Evolutionary conservation across 30 jellyfish, hydroid and myxozoan genomes (phyloP), one percentile per base, ranked within the genome.

Genomic region (Morbakka virulenta): DNA sequence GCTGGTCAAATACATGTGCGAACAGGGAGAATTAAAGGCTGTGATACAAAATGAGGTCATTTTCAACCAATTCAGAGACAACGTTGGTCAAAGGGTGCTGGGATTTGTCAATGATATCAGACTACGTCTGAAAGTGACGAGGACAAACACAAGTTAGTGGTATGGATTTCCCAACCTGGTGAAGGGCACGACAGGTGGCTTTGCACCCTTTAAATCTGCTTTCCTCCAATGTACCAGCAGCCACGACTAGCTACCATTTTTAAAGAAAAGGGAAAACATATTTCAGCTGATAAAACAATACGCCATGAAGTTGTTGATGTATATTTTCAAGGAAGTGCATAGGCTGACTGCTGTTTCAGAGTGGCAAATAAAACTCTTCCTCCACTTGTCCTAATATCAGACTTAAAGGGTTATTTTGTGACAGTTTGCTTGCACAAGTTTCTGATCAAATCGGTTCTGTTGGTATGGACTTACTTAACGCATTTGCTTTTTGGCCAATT

Each of bases 241-340:
- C 95, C 95, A 63, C 31, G 17, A 31, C 85, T 75, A 4, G 95
- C 86, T 22, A 32, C 74, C 66, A 83, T 83, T 41, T 83, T 83
- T 64, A 47, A 89, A 35, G 95, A 93, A 20, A 64, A 57, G 65
- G 95, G 95, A 2, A 83, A 28, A 6, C 48, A 64, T 6, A 79
- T 79, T 1, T 3, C 67, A 3, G 34, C 1, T 28, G 78, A 4
- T 1, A 62, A 69, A 32, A 21, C 3, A 29, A 83, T 82, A 0
- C 74, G 89, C 83, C 83, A 82, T 30, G 32, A 9, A n/a, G 73
- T 33, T 66, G 81, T 66, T 28, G 91, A 70, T 69, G 90, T 72
- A 23, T 82, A 25, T 57, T 84, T 71, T 25, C 83, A 71, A 26
- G 61, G 67, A 64, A 81, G 71, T 64, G 81, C 73, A 29, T 75